A percentile compares a stretch with the other conserved stretches of the same genome.
phyloP scores from a whole-genome alignment of 2,113 vertebrate genomes.

The Galbula dea region DNA sequence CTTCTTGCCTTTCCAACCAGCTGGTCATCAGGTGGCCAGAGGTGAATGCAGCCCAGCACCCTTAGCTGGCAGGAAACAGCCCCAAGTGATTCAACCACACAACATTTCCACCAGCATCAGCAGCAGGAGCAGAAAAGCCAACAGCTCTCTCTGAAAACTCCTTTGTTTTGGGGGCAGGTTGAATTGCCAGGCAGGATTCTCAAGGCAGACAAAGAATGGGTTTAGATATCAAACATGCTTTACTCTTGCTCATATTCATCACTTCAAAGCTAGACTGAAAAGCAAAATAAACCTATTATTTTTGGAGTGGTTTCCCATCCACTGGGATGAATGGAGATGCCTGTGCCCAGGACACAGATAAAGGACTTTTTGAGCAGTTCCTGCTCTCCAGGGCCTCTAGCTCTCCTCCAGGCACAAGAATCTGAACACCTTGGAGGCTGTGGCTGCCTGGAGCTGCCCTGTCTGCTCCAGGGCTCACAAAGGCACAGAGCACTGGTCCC shows the following conservation, averaged over 20 bases:
- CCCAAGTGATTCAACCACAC: not conserved
- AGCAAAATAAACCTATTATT: not conserved
- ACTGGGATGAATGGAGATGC: not conserved
- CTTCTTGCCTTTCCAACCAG: not conserved
- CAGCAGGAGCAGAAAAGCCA: not conserved
- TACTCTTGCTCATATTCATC: not conserved
- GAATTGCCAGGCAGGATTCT: not conserved
- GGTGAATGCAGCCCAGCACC: not conserved
- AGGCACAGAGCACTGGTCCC: no score
- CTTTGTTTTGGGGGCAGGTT: not conserved
- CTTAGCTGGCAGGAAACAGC: not conserved
- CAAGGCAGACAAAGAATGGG: not conserved
- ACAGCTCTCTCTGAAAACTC: not conserved
- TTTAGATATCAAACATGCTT: not conserved
- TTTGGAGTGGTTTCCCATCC: not conserved
- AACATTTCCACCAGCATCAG: not conserved
- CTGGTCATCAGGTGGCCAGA: slow-evolving; percentile 8
- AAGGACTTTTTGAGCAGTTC: not conserved
- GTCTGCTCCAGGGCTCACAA: no score
- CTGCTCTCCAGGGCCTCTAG: not conserved
- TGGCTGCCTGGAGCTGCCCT: no score
- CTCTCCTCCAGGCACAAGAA: not conserved
- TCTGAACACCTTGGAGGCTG: rapidly evolving
- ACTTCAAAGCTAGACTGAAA: not conserved
- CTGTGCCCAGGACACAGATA: not conserved